Evolutionary conservation across 2,888 invertebrate species (phyloP), one percentile per base, ranked within the genome.

Genomic region (Teinopalpus imperialis): DNA sequence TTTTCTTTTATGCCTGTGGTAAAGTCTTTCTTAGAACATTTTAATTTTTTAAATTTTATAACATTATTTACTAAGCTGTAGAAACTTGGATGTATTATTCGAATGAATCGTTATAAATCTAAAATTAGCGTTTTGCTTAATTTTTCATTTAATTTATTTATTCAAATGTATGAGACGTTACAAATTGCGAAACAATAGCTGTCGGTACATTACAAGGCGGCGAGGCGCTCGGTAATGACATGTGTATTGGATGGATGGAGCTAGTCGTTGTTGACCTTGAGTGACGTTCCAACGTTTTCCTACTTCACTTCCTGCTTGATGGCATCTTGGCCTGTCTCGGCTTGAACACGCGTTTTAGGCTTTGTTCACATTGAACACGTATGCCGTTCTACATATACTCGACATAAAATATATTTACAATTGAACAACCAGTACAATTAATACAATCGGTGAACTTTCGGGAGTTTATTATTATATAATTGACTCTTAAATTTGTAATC

Each of bases 241-340:
- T 49, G 37, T 39, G 36, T 49, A 48, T 24, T 58, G 56, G 69
- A 66, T 74, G 69, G 73, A 73, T 68, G 69, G 66, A 71, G 65
- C 69, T 70, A 63, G 72, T 64, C 70, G 70, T 59, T 57, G 62
- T 59, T 63, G 81, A 70, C 87, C 87, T 87, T 88, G 86, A 61
- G 69, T 56, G 81, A 78, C 81, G 81, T 60, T 79, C 71, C 69
- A 76, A 74, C 79, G 81, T 86, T 86, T 86, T 86, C 83, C 83
- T 85, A 82, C 79, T 73, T 77, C 64, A 83, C 81, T 86, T 87
- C 87, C 87, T 87, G 77, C 72, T 85, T 61, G 69, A 72, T 72
- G 75, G 77, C 81, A 81, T 83, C 81, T 82, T 74, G 63, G 68
- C 63, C 68, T 61, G 67, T 63, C 64, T 69, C 60, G 58, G 61